Percentiles rank a stretch among this genome's conserved stretches.
Conservation (phyloP, 2,113 vertebrate species). For the Azemiops feae region DNA sequence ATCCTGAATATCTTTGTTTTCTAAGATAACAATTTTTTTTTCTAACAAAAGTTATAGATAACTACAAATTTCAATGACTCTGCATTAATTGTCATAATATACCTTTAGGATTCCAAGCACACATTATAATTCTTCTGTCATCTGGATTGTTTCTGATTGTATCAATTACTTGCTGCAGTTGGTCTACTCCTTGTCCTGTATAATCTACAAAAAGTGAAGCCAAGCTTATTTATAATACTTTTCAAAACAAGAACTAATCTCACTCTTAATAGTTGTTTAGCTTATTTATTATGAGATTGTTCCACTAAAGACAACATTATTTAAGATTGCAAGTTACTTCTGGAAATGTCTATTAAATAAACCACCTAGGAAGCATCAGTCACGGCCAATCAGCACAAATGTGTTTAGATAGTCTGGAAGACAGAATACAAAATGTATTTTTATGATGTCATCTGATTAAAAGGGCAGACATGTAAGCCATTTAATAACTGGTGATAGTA, state of each 20-base stretch:
- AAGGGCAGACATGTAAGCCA: neutral
- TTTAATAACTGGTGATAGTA: neutral
- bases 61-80: neutral
- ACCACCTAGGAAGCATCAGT: neutral
- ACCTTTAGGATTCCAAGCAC: conserved; percentile 95
- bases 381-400: neutral
- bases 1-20: neutral
- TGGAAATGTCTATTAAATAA: neutral
- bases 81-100: neutral
- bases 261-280: neutral
- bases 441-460: neutral
- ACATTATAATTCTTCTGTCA: conserved; percentile 96
- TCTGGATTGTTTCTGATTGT: conserved; percentile 90
- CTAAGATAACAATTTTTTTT: neutral
- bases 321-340: neutral
- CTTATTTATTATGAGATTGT: neutral
- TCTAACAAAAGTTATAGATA: neutral
- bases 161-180: conserved; percentile 91
- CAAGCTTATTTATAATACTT: neutral
- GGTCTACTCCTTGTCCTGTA: conserved; percentile 89
- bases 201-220: conserved; percentile 79
- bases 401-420: neutral
- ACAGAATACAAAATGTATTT: neutral
- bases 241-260: neutral
- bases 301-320: neutral